Conservation (phyloP, 2,888 invertebrate genomes). For the Eilema griseolum region DNA sequence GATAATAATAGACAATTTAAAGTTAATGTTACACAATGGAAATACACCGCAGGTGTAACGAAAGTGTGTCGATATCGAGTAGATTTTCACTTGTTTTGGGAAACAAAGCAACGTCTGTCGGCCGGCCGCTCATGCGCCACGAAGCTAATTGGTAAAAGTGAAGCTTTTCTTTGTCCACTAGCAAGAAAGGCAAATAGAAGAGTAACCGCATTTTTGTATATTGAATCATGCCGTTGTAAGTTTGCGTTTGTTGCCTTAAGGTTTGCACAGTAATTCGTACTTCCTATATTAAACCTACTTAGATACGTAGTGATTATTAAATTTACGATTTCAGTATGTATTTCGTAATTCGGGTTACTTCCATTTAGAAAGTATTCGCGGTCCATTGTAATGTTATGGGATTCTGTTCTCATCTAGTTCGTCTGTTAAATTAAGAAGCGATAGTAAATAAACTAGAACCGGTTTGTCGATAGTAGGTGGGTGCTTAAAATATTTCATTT, state of each 20-base stretch:
- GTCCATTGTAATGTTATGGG: slow-evolving; percentile 21
- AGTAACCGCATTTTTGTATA: slow-evolving; percentile 62
- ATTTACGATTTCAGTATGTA: slow-evolving; percentile 51
- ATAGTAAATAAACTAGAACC: slow-evolving; percentile 35
- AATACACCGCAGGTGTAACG: slow-evolving; percentile 50
- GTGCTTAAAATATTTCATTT: slow-evolving; percentile 38
- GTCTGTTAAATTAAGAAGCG: slow-evolving; percentile 29
- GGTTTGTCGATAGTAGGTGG: slow-evolving; percentile 41
- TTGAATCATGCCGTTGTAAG: slow-evolving; percentile 62
- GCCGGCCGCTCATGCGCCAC: slow-evolving; percentile 65
- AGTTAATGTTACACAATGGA: slow-evolving; percentile 44
- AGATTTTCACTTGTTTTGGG: slow-evolving; percentile 79
- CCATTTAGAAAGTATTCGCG: slow-evolving; percentile 57
- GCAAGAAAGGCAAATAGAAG: slow-evolving; percentile 78
- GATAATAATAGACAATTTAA: slow-evolving; percentile 28
- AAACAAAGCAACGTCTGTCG: slow-evolving; percentile 76
- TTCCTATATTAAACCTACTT: slow-evolving; percentile 8
- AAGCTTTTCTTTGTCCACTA: slow-evolving; percentile 73
- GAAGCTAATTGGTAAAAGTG: slow-evolving; percentile 84
- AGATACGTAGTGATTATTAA: slow-evolving; percentile 5
- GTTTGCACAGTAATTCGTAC: slow-evolving; percentile 56
- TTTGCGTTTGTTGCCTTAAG: slow-evolving; percentile 33
- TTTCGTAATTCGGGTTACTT: slow-evolving; percentile 46
- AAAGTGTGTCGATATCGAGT: slow-evolving; percentile 74
- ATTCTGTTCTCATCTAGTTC: slow-evolving; percentile 16